Evolutionary conservation across 2,888 invertebrate genomes (phyloP).

Genomic region (Leistus spinibarbis): DNA sequence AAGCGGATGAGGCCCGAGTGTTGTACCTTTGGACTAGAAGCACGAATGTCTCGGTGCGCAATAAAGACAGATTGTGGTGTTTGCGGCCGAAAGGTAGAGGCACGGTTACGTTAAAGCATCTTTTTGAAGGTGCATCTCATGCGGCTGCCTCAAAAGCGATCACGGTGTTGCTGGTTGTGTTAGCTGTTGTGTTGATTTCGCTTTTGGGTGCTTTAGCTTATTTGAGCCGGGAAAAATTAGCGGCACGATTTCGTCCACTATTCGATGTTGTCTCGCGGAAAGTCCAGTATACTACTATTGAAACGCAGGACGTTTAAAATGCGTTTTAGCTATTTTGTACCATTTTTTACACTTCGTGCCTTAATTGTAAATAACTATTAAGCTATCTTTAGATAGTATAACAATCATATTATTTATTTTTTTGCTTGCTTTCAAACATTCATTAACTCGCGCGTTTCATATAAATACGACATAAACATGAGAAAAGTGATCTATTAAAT

Average conservation of each 20-base stretch:
- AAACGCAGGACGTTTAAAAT: constrained; percentile 54
- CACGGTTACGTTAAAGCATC: constrained; percentile 51
- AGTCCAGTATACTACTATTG: constrained; percentile 75
- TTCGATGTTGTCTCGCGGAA: constrained; percentile 70
- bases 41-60: constrained; percentile 66
- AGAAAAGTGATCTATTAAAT: neutral
- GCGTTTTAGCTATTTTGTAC: neutral
- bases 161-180: constrained; percentile 60
- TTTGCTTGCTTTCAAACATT: neutral
- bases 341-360: neutral
- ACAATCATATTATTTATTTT: neutral
- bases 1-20: constrained; percentile 63
- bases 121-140: constrained; percentile 49
- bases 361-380: neutral
- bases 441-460: neutral
- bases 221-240: constrained; percentile 65
- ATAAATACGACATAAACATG: neutral
- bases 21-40: constrained; percentile 68
- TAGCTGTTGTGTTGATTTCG: constrained; percentile 62
- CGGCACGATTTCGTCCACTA: constrained; percentile 65
- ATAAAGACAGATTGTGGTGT: constrained; percentile 64
- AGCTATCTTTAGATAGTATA: neutral
- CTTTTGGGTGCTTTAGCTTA: constrained; percentile 66
- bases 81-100: constrained; percentile 49
- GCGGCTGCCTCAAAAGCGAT: constrained; percentile 54